A percentile compares a stretch with the other conserved stretches of the same genome.
Conservation (phyloP, 1,140 invertebrate genomes). For the Heliconius hewitsoni region DNA sequence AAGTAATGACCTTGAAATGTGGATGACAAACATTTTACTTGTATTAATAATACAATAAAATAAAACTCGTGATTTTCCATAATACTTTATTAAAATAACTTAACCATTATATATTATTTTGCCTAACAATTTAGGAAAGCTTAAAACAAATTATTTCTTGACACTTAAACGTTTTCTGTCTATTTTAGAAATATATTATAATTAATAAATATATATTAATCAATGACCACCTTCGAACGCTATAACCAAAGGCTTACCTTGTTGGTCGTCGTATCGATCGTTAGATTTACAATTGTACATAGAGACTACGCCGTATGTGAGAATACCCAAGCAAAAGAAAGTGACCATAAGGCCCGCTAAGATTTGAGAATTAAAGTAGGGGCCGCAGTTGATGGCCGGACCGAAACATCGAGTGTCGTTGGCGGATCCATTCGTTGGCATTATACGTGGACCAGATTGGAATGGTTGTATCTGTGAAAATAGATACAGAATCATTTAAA, state of each 20-base stretch:
- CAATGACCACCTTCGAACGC: conserved; percentile 32
- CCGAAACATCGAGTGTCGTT: conserved; percentile 41
- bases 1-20: too few relatives aligned
- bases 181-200: background rate
- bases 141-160: background rate
- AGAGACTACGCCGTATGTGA: conserved; percentile 44
- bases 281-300: conserved; percentile 49
- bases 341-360: conserved; percentile 48
- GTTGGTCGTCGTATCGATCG: conserved; percentile 52
- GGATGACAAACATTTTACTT: too few relatives aligned
- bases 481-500: background rate
- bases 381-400: conserved; percentile 47
- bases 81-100: background rate
- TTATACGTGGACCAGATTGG: conserved; percentile 14
- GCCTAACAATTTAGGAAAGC: background rate
- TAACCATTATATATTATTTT: background rate
- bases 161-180: background rate
- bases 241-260: conserved; percentile 50
- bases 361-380: conserved; percentile 52
- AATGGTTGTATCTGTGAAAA: conserved; percentile 47
- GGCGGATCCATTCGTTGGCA: background rate
- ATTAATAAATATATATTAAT: background rate
- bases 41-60: background rate
- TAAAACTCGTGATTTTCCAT: background rate
- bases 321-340: conserved; percentile 41